phyloP scores from a whole-genome alignment of 2,888 invertebrate genomes.

The Archaeoteleia sp. region DNA sequence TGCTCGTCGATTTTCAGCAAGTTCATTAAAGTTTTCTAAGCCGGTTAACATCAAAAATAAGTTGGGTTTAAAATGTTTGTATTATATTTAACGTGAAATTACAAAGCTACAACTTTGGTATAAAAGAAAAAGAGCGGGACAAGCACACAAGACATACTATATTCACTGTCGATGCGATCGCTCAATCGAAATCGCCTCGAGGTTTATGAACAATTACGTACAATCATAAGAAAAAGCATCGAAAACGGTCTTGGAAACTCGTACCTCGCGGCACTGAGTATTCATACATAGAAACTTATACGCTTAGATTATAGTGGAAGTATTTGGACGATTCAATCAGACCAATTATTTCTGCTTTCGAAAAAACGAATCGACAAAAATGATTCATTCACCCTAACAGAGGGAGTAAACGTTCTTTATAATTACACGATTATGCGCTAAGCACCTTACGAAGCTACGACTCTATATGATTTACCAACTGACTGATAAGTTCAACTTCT shows the following conservation, averaged over 20 bases:
- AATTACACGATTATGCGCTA: slow-evolving; percentile 55
- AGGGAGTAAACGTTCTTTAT: slow-evolving; percentile 46
- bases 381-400: slow-evolving; percentile 24
- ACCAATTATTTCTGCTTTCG: slow-evolving; percentile 33
- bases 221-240: slow-evolving; percentile 39
- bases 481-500: slow-evolving; percentile 52
- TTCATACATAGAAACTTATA: slow-evolving; percentile 48
- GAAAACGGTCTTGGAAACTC: slow-evolving; percentile 33
- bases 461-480: slow-evolving; percentile 56
- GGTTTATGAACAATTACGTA: slow-evolving; percentile 45
- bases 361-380: slow-evolving; percentile 31
- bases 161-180: slow-evolving; percentile 51
- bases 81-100: slow-evolving; percentile 74
- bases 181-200: slow-evolving; percentile 48
- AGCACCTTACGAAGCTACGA: slow-evolving; percentile 60
- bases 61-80: slow-evolving; percentile 60
- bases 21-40: too few relatives aligned
- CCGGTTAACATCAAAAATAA: background rate
- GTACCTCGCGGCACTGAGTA: slow-evolving; percentile 35
- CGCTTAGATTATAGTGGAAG: slow-evolving; percentile 49
- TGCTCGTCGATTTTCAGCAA: too few relatives aligned
- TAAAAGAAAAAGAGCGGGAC: slow-evolving; percentile 68
- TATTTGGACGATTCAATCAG: slow-evolving; percentile 44
- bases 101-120: slow-evolving; percentile 76
- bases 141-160: slow-evolving; percentile 53